phyloP scores from a whole-genome alignment of 2,888 invertebrate genomes.

The Conistra vaccinii region DNA sequence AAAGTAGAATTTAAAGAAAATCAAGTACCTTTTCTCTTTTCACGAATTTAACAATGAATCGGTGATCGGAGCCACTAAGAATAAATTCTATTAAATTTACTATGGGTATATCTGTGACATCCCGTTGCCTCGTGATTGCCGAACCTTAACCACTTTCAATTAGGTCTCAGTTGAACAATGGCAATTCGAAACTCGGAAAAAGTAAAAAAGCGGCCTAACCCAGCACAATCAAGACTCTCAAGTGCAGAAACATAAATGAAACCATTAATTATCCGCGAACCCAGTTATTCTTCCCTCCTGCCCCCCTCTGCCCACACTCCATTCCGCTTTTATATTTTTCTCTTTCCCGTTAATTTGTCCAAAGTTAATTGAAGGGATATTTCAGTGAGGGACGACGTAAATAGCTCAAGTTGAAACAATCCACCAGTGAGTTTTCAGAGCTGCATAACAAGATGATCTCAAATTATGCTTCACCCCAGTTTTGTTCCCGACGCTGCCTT shows the following conservation, averaged over 20 bases:
- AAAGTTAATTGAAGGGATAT: conserved; percentile 87
- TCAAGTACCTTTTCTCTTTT: conserved; percentile 1
- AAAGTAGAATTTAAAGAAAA: conserved; percentile 28
- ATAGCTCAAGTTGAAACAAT: conserved; percentile 78
- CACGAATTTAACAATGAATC: neutral
- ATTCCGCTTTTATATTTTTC: conserved; percentile 82
- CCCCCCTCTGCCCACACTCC: conserved; percentile 71
- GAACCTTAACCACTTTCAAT: conserved; percentile 83
- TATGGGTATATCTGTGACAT: conserved; percentile 20
- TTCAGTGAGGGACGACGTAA: conserved; percentile 78
- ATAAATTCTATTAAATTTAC: conserved; percentile 9
- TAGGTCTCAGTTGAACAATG: conserved; percentile 83
- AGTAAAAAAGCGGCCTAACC: conserved; percentile 83
- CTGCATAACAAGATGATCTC: conserved; percentile 77
- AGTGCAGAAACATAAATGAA: conserved; percentile 90
- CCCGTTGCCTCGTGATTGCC: conserved; percentile 69
- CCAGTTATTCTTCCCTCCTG: conserved; percentile 85
- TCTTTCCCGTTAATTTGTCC: conserved; percentile 84
- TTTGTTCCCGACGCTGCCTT: conserved; percentile 66
- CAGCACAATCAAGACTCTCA: conserved; percentile 88
- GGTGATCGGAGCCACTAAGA: conserved; percentile 1
- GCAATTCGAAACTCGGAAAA: conserved; percentile 85
- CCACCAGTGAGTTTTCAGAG: conserved; percentile 72
- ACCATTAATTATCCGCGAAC: conserved; percentile 90
- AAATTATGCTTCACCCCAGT: conserved; percentile 71